Evolutionary conservation across 2,888 invertebrate genomes (phyloP), one percentile per base, ranked within the genome.

Genomic region (Drosophila prostipennis): DNA sequence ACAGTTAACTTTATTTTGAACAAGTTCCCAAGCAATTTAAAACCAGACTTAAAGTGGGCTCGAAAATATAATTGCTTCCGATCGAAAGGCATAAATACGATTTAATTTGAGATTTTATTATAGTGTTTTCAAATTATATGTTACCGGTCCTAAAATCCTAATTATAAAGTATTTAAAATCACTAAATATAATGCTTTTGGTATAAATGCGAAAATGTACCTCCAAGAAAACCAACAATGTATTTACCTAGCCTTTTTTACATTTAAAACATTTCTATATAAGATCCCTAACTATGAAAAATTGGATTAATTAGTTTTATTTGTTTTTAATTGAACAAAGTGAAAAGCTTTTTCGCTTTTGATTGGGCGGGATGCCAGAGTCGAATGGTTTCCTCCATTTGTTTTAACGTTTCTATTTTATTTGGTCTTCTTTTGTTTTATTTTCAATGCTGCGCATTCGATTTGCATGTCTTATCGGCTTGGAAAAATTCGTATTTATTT

Each of bases 381-480:
- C 23, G 7, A 52, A 32, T 49, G 58, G 64, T 55, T 56, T 37
- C 32, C 23, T 23, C 34, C 26, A 56, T 49, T 63, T 61, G 37
- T 26, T 16, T 34, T 19, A 23, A 13, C 11, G 8, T 49, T 54
- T 39, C 36, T 29, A 34, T 59, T 46, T 63, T 34, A 11, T 42
- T 16, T 16, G 6, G 5, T 34, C 2, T 29, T 2, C 8, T 26
- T 26, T n/a, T 53, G 4, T 45, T n/a, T 14, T 7, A 14, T 45
- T 54, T 67, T 77, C 74, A 79, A 71, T 76, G 63, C 37, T 36
- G 46, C 46, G 55, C 40, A 58, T 59, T 54, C 19, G 39, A 70
- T 70, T 60, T 40, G 53, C 53, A 70, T 70, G 8, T 37, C 29
- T 48, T 65, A 57, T 61, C n/a, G 34, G 63, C 32, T 56, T 76